Base-by-base conservation (phyloP, 1,140 invertebrate genomes). In the Achroia grisella region DNA sequence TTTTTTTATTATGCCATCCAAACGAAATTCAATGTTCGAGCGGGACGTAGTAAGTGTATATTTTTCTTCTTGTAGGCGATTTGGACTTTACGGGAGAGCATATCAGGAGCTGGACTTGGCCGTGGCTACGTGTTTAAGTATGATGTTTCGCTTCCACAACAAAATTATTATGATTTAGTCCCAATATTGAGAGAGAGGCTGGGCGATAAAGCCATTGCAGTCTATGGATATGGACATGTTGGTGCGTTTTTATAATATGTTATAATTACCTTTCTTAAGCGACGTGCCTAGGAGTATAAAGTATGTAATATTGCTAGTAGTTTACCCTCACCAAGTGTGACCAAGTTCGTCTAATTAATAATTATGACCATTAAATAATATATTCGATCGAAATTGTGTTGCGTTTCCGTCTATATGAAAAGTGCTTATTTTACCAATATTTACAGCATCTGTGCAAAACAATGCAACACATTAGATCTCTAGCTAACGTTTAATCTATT, bases 101-200 rank as follows among this genome's bases (percentile, higher is more conserved):
- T 98, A 10, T 90, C 97, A 0, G 91, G 93, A 58, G 92, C 91
- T 1, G 82, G 95, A n/a, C 70, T 94, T 40, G 79, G 87, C 11
- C 94, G 96, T 64, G 97, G 97, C 2, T 98, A 97, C 81, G 91
- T 94, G 14, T 99, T 97, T 76, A 98, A 98, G 75, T 99, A 99
- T 78, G 98, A 99, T 75, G 89, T 99, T 1, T 98, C 97, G 0
- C 71, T 99, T 47, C 97, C 97, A 0, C 71, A 95, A n/a, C 74
- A 88, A 4, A 68, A 92, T 29, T 98, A 96, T 75, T 98, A 99
- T 72, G 86, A 91, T 14, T 87, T 98, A 11, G 93, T 98, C 8
- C 86, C 90, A 29, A 88, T 90, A 4, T 89, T 98, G 65, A 87
- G 89, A 13, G 84, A 93, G 52, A 89, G 89, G 34, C 62, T 96